phyloP scores from a whole-genome alignment of 2,797 vertebrate genomes.

The Gorsachius magnificus region DNA sequence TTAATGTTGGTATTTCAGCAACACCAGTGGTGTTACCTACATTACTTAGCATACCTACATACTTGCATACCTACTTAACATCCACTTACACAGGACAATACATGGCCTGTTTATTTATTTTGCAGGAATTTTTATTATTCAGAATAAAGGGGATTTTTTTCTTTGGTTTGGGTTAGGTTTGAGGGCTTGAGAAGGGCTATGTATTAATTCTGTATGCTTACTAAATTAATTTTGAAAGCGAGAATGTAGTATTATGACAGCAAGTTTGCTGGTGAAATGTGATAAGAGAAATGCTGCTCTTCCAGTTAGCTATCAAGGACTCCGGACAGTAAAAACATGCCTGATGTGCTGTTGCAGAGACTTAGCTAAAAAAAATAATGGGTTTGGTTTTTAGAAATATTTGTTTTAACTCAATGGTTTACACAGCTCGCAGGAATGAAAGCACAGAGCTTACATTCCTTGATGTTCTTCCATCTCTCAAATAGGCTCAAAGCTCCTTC shows the following conservation, averaged over 20 bases:
- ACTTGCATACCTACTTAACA: background rate
- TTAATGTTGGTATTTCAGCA: background rate
- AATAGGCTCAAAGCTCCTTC: background rate
- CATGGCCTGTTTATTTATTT: background rate
- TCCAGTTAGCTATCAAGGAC: background rate
- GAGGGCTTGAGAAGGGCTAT: background rate
- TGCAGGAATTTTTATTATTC: background rate
- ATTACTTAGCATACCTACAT: background rate
- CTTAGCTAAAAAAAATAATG: background rate
- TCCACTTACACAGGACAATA: background rate
- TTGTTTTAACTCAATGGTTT: conserved; percentile 16
- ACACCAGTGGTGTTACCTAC: background rate
- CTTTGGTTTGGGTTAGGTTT: background rate
- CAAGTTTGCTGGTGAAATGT: conserved; percentile 35
- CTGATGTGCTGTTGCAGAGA: background rate
- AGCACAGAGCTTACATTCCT: background rate
- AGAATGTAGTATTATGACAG: background rate
- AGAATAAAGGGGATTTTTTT: background rate
- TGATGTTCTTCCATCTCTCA: conserved; percentile 1
- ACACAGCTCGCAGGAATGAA: conserved; percentile 11
- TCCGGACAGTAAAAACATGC: background rate
- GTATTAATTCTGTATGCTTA: background rate
- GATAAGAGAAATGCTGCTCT: background rate
- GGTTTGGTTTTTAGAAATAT: background rate
- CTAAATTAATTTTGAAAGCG: background rate